A percentile compares a stretch with the other conserved stretches of the same genome.
phyloP scores from a whole-genome alignment of 2,888 invertebrate species.

The Hyppa rectilinea region DNA sequence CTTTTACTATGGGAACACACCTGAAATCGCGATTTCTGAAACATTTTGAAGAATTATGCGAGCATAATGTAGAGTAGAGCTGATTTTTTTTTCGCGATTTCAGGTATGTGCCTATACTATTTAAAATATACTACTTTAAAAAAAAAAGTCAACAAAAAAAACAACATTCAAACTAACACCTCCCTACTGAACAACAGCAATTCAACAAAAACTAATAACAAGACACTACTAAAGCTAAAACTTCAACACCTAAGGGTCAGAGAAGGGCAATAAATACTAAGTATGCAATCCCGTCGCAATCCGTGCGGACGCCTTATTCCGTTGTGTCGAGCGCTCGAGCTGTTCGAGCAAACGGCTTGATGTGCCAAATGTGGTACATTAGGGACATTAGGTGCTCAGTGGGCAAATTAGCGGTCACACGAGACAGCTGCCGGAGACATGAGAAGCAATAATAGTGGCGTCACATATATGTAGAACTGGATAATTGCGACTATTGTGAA shows the following conservation, averaged over 20 bases:
- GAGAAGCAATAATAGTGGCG: conserved; percentile 51
- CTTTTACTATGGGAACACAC: no score
- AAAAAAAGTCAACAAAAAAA: no score
- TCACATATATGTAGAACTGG: conserved; percentile 17
- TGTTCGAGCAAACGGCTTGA: conserved; percentile 45
- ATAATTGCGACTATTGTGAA: conserved; percentile 48
- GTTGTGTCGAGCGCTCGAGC: conserved; percentile 18
- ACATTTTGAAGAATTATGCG: no score
- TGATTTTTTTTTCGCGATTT: no score
- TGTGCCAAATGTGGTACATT: conserved; percentile 57
- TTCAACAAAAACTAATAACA: conserved; percentile 45
- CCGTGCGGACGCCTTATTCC: conserved; percentile 27
- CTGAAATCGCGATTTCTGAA: no score
- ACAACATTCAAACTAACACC: conserved; percentile 36
- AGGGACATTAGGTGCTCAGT: conserved; percentile 44
- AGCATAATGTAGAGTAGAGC: no score
- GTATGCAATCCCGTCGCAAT: conserved; percentile 47
- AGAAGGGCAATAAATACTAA: conserved; percentile 54
- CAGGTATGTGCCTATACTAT: no score
- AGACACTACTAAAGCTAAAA: conserved; percentile 35
- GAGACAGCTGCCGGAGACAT: conserved; percentile 56
- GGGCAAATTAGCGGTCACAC: conserved; percentile 62
- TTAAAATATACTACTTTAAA: no score
- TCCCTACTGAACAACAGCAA: conserved; percentile 10
- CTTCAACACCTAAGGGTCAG: conserved; percentile 31